Evolutionary conservation across 2,797 vertebrate genomes (phyloP), one percentile per base, ranked within the genome.

Genomic region (Erpetoichthys calabaricus): DNA sequence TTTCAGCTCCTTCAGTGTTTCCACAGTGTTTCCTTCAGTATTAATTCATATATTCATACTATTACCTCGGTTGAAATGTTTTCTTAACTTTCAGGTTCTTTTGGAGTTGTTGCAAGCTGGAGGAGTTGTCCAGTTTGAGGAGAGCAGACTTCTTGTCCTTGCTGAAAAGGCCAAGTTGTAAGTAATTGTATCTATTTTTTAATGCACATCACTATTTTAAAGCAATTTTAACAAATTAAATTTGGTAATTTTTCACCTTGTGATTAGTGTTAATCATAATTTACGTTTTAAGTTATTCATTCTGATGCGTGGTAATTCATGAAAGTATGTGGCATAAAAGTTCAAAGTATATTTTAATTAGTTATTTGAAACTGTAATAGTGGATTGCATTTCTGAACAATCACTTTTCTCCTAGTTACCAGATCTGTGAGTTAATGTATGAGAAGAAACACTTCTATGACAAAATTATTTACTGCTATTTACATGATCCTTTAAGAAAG

Each of bases 371-470:
- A n/a, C n/a, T n/a, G n/a, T n/a, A n/a, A n/a, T n/a, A n/a, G n/a
- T n/a, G n/a, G n/a, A n/a, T n/a, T n/a, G n/a, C n/a, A n/a, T n/a
- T n/a, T n/a, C n/a, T n/a, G n/a, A n/a, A n/a, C n/a, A n/a, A n/a
- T n/a, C n/a, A n/a, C n/a, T n/a, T n/a, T 57, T 58, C 0, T 76
- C 69, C 60, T 59, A 94, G 95, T 75, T 98, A 91, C 65, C 95
- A 98, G 67, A 94, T 98, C 57, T 98, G 94, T 64, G 94, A 98
- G 68, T 97, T 94, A 75, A 91, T 98, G 64, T 98, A 96, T 51
- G 94, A 98, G 64, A 88, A 87, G 68, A 87, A 86, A 65, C 89
- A 90, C 67, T 73, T 85, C 55, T 96, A 91, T 44, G 90, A 94
- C 75, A 88, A 69, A 70, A 97, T 97, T 62, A 82, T 98, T 43